A percentile compares a stretch with the other conserved stretches of the same genome.
phyloP scores from a whole-genome alignment of 2,113 vertebrate species.

The Lota lota region DNA sequence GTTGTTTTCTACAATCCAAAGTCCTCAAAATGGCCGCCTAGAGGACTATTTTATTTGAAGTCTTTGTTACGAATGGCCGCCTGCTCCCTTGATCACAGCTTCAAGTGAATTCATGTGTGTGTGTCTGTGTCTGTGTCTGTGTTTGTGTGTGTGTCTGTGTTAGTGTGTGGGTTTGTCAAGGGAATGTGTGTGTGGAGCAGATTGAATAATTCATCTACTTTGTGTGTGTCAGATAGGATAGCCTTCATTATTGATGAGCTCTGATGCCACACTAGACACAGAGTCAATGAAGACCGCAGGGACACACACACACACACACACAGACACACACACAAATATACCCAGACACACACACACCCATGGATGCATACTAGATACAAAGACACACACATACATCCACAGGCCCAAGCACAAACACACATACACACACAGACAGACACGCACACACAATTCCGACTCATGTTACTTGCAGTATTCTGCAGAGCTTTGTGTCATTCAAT shows the following conservation, averaged over 20 bases:
- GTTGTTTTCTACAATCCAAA: conserved; percentile 12
- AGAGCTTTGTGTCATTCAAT: conserved; percentile 12
- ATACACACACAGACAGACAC: neutral
- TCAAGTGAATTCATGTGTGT: conserved; percentile 20
- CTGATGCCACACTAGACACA: conserved; percentile 40
- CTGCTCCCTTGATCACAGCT: conserved; percentile 16
- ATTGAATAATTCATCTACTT: conserved; percentile 47
- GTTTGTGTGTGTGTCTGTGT: conserved; percentile 13
- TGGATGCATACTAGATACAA: conserved; percentile 32
- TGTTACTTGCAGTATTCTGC: neutral
- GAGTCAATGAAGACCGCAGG: conserved; percentile 50
- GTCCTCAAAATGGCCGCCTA: conserved; percentile 1
- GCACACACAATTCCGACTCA: conserved; percentile 5
- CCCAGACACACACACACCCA: conserved; percentile 1
- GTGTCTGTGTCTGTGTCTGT: conserved; percentile 13
- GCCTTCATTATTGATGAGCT: conserved; percentile 62
- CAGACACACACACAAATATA: conserved; percentile 6
- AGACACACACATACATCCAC: conserved; percentile 12
- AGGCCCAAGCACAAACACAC: conserved; percentile 2
- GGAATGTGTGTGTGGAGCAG: neutral
- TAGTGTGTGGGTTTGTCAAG: neutral
- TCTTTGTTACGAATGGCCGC: conserved; percentile 19
- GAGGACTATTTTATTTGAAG: conserved; percentile 18
- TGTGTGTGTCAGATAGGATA: conserved; percentile 42
- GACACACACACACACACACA: conserved; percentile 8